Evolutionary conservation across 2,113 vertebrate genomes (phyloP).

Genomic region (Jacana jacana): DNA sequence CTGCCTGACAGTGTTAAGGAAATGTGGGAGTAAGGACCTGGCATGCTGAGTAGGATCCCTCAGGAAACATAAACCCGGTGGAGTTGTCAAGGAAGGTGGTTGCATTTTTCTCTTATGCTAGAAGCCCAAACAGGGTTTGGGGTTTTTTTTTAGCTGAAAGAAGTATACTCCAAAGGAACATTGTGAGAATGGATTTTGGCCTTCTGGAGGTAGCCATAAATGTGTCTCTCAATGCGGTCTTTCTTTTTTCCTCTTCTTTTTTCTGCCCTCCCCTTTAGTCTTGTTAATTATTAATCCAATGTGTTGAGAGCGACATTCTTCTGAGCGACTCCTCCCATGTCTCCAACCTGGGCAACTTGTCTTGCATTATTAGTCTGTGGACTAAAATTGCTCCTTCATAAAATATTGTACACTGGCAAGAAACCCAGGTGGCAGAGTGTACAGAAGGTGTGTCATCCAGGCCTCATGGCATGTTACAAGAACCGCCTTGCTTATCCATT

Average conservation of each 20-base stretch:
- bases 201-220: background rate
- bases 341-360: constrained; percentile 20
- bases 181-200: background rate
- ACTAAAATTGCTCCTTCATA: constrained; percentile 40
- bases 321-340: constrained; percentile 12
- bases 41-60: background rate
- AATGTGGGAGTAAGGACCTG: background rate
- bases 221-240: background rate
- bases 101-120: background rate
- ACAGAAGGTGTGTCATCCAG: constrained; percentile 43
- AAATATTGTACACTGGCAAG: background rate
- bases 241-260: background rate
- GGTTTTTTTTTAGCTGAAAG: background rate
- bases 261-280: background rate
- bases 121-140: background rate
- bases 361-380: constrained; percentile 8
- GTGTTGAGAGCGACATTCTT: constrained; percentile 9
- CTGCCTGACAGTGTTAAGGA: background rate
- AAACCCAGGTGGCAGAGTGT: background rate
- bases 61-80: background rate
- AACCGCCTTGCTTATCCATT: background rate
- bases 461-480: background rate
- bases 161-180: background rate
- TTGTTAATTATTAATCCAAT: constrained; percentile 58
- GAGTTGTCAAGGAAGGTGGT: background rate